phyloP scores from a whole-genome alignment of 2,888 invertebrate genomes.

The Drosophila atripex region DNA sequence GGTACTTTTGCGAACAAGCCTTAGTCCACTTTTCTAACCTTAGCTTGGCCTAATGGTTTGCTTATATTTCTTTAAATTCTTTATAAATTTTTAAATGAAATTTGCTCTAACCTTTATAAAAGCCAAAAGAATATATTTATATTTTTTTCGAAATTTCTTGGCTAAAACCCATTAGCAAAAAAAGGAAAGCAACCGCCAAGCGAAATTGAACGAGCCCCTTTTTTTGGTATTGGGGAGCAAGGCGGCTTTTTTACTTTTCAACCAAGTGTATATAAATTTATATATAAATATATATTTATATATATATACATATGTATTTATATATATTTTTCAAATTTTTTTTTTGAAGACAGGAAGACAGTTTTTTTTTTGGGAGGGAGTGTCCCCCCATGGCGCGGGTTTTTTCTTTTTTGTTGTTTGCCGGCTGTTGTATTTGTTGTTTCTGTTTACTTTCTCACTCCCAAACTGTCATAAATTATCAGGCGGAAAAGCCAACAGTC shows the following conservation, averaged over 20 bases:
- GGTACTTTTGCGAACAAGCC: no score
- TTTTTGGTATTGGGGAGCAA: conserved; percentile 41
- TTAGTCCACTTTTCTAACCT: no score
- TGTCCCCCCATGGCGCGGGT: neutral
- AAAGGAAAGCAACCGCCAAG: conserved; percentile 15
- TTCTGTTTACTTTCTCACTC: conserved; percentile 47
- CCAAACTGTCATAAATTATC: conserved; percentile 72
- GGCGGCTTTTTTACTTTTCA: conserved; percentile 72
- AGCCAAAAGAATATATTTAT: conserved; percentile 7
- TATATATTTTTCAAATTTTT: neutral
- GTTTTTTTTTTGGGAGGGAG: conserved; percentile 5
- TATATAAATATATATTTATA: neutral
- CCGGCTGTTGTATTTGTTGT: conserved; percentile 29
- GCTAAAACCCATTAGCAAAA: conserved; percentile 11
- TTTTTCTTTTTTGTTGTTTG: conserved; percentile 47
- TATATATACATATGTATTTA: neutral
- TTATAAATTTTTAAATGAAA: neutral
- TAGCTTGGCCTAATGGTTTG: neutral
- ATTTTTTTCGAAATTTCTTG: conserved; percentile 25
- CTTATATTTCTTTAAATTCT: conserved; percentile 1
- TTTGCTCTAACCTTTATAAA: conserved; percentile 27
- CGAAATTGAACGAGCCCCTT: conserved; percentile 63
- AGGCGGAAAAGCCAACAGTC: conserved; percentile 36
- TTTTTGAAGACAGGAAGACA: neutral
- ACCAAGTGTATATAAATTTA: conserved; percentile 37